phyloP scores from a whole-genome alignment of 2,113 vertebrate genomes.

The Lepisosteus osseus region DNA sequence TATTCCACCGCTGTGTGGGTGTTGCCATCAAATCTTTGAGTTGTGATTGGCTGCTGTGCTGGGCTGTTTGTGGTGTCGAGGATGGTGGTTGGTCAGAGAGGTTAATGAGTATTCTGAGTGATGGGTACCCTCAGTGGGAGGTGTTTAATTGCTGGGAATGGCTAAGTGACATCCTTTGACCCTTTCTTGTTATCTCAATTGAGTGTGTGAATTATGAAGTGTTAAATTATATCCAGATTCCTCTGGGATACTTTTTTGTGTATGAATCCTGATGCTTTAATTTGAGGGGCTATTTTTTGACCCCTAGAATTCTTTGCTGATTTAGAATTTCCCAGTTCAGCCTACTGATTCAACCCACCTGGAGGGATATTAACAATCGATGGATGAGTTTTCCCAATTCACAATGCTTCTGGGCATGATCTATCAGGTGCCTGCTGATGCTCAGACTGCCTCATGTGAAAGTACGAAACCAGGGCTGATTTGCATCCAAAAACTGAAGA shows the following conservation, averaged over 20 bases:
- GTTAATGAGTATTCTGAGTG: constrained; percentile 76
- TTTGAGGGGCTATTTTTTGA: too few species aligned
- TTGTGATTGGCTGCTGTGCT: constrained; percentile 56
- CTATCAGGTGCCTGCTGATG: too few species aligned
- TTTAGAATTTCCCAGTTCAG: too few species aligned
- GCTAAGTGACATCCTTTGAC: constrained; percentile 60
- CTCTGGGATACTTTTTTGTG: constrained; percentile 22
- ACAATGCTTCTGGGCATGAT: too few species aligned
- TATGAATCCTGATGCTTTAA: too few species aligned
- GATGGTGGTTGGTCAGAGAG: constrained; percentile 69
- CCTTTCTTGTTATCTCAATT: constrained; percentile 54
- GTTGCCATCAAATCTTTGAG: constrained; percentile 57
- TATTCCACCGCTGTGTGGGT: constrained; percentile 73
- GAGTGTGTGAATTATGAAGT: constrained; percentile 42
- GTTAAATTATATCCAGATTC: constrained; percentile 52
- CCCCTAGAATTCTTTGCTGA: too few species aligned
- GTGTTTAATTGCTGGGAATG: constrained; percentile 73
- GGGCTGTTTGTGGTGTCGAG: constrained; percentile 53
- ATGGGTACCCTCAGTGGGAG: constrained; percentile 66
- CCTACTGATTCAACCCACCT: too few species aligned
- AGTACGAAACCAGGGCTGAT: too few species aligned
- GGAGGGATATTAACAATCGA: too few species aligned
- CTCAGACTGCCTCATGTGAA: too few species aligned
- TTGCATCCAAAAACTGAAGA: too few species aligned
- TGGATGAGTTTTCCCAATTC: too few species aligned